These are phyloP conservation scores for Scolanthus callimorphus DNA, from an alignment of 92 coral and sea anemone genomes.

Conservation along the genomic window DNA sequence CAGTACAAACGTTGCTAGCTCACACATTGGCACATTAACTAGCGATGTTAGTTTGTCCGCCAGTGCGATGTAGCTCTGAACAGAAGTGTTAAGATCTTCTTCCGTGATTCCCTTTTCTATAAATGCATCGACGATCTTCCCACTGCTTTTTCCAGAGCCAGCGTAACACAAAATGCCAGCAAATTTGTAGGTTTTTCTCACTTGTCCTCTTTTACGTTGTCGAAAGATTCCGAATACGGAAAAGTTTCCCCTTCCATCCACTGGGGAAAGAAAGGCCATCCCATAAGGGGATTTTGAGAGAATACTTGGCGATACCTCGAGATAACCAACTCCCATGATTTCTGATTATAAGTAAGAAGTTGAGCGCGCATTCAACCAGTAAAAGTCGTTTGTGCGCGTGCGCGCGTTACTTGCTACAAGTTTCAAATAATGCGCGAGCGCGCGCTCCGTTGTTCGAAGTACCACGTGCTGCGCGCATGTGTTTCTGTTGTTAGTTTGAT, in stretches of 20 bases:
- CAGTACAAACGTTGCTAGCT: constrained; percentile 51
- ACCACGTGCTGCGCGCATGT: too few species aligned
- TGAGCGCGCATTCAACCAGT: too few species aligned
- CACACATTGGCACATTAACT: constrained; percentile 41
- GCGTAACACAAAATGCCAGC: constrained; percentile 49
- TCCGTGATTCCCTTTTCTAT: constrained; percentile 42
- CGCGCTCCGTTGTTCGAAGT: too few species aligned
- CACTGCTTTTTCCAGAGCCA: too few species aligned
- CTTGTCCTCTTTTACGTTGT: constrained; percentile 33
- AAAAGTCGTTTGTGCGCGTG: too few species aligned
- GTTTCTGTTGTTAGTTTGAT: too few species aligned
- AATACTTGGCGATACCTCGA: constrained; percentile 15
- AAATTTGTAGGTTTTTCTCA: constrained; percentile 27
- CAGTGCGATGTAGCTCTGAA: constrained; percentile 25
- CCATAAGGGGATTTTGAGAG: constrained; percentile 40
- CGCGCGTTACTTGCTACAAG: too few species aligned
- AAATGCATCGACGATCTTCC: constrained; percentile 64
- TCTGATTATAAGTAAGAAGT: too few species aligned
- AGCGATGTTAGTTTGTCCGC: constrained; percentile 31
- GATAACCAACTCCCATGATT: not conserved
- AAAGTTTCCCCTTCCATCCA: constrained; percentile 63
- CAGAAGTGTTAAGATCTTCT: constrained; percentile 25
- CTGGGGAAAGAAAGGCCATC: constrained; percentile 40
- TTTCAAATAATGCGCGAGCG: too few species aligned
- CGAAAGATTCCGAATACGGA: constrained; percentile 48